phyloP scores from a whole-genome alignment of 2,113 vertebrate genomes.

The Mesitornis unicolor region DNA sequence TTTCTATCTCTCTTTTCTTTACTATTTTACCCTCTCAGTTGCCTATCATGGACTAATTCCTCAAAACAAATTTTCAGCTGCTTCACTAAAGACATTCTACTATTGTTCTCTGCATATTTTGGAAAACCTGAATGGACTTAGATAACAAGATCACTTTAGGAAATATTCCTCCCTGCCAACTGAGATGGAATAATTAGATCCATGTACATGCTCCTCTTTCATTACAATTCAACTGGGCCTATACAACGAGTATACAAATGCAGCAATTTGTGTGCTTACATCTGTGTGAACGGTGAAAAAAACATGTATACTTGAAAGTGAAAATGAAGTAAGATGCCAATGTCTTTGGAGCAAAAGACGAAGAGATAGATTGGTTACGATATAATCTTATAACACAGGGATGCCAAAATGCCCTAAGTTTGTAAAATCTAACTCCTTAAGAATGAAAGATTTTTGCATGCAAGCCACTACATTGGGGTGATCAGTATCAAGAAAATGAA shows the following conservation, averaged over 20 bases:
- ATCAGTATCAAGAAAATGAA: not conserved
- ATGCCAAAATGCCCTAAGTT: not conserved
- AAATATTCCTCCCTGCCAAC: not conserved
- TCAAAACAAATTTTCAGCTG: not conserved
- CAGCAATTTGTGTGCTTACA: not conserved
- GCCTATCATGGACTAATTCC: not conserved
- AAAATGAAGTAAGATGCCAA: not conserved
- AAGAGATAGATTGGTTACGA: not conserved
- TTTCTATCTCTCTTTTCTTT: not conserved
- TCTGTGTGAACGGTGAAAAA: not conserved
- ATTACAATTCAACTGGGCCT: not conserved
- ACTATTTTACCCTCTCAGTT: not conserved
- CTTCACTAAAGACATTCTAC: not conserved
- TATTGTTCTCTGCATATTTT: not conserved
- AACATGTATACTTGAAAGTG: not conserved
- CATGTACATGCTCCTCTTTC: not conserved
- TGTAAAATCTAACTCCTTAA: not conserved
- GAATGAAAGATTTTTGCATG: not conserved
- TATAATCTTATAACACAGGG: not conserved
- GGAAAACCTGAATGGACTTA: not conserved
- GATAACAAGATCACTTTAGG: not conserved
- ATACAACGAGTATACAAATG: not conserved
- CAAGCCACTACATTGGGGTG: not conserved
- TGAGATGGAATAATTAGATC: not conserved
- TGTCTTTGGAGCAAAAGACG: not conserved